phyloP scores from a whole-genome alignment of 2,797 vertebrate genomes.

The Eupleurogrammus muticus region DNA sequence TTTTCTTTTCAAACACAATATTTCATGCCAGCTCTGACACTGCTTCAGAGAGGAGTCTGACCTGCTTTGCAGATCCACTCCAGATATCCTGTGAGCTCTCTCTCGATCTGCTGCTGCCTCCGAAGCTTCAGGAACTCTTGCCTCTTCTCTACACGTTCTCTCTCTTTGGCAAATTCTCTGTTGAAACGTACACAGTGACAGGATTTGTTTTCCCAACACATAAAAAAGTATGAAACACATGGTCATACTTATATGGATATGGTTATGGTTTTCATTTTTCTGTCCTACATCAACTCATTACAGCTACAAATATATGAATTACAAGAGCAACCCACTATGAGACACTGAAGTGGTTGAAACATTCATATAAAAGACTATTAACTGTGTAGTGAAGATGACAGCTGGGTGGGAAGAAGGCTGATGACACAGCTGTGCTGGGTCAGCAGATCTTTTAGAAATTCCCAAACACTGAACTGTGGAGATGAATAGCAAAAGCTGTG shows the following conservation, averaged over 20 bases:
- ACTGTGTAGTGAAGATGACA: conserved; percentile 23
- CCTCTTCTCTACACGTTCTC: conserved; percentile 95
- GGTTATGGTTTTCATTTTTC: no score
- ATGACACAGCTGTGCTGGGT: conserved; percentile 13
- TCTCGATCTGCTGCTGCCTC: conserved; percentile 96
- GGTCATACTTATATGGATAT: not conserved
- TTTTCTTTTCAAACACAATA: conserved; percentile 44
- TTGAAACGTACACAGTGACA: not conserved
- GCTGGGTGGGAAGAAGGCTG: conserved; percentile 23
- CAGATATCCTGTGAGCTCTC: conserved; percentile 95
- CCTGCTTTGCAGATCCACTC: conserved; percentile 98
- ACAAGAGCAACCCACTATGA: not conserved
- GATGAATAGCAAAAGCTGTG: conserved; percentile 2
- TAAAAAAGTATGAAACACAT: no score
- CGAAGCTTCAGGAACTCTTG: conserved; percentile 96
- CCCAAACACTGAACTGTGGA: conserved; percentile 7
- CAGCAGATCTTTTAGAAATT: conserved; percentile 3
- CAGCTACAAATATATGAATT: conserved; percentile 1
- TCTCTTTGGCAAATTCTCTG: conserved; percentile 96
- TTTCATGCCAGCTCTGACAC: conserved; percentile 12
- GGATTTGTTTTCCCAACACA: not conserved
- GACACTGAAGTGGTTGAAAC: not conserved
- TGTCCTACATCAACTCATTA: not conserved
- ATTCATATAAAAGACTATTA: conserved; percentile 10
- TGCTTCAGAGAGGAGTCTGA: conserved; percentile 49